These are phyloP conservation scores for Cephalopterus ornatus DNA, from an alignment of 2,113 vertebrate species.

Conservation along the genomic window DNA sequence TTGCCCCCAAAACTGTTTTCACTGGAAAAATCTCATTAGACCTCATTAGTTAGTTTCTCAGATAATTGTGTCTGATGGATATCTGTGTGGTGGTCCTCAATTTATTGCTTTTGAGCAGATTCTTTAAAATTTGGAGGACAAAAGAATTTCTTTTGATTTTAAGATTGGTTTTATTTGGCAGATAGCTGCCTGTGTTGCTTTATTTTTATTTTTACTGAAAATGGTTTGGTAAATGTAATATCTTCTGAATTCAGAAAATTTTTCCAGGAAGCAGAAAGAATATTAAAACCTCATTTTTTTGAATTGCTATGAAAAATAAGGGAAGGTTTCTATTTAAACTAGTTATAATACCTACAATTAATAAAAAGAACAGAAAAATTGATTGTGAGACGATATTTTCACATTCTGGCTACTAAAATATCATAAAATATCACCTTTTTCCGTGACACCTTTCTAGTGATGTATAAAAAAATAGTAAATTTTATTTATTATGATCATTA, in stretches of 20 bases:
- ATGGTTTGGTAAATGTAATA: background rate
- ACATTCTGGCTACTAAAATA: background rate
- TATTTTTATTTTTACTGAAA: background rate
- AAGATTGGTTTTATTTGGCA: background rate
- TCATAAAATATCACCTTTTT: background rate
- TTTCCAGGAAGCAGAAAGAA: background rate
- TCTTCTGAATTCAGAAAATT: background rate
- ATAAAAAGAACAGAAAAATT: background rate
- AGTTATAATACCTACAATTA: background rate
- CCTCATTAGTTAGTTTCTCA: background rate
- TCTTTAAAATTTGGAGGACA: background rate
- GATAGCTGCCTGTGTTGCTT: background rate
- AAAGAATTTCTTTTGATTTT: background rate
- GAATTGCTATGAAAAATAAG: background rate
- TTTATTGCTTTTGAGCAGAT: background rate
- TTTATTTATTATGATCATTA: background rate
- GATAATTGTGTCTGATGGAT: background rate
- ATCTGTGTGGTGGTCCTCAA: background rate
- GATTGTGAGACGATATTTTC: background rate
- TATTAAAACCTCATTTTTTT: background rate
- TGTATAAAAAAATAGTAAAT: background rate
- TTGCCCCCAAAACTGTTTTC: background rate
- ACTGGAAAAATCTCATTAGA: background rate
- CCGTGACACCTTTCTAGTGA: background rate
- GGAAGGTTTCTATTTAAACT: background rate